Evolutionary conservation across 2,797 vertebrate species (phyloP).

Genomic region (Gymnothorax reevesii): DNA sequence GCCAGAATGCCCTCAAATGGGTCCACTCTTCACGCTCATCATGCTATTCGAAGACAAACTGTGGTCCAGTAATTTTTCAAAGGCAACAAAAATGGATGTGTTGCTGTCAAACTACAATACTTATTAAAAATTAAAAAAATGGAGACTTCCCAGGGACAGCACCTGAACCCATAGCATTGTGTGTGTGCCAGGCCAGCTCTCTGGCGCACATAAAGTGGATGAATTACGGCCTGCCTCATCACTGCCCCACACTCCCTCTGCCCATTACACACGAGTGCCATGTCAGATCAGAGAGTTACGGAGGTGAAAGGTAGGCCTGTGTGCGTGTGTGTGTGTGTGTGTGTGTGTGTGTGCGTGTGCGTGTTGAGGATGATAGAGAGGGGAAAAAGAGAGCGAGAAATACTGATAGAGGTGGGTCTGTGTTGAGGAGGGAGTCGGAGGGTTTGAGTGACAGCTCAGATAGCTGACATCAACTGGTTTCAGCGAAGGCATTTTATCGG

Average conservation of each 20-base stretch:
- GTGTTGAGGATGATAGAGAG: slow-evolving; percentile 29
- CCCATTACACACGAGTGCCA: slow-evolving; percentile 37
- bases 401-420: slow-evolving; percentile 17
- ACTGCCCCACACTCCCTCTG: slow-evolving; percentile 66
- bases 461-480: slow-evolving; percentile 55
- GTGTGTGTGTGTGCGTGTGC: not conserved
- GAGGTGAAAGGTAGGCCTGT: not conserved
- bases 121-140: slow-evolving; percentile 47
- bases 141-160: slow-evolving; percentile 76
- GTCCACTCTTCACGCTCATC: no score
- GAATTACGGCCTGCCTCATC: slow-evolving; percentile 63
- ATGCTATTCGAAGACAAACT: no score
- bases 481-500: slow-evolving; percentile 60
- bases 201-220: slow-evolving; percentile 72
- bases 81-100: no score
- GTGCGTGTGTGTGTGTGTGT: slow-evolving; percentile 4
- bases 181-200: slow-evolving; percentile 73
- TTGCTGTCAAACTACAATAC: no score
- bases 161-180: slow-evolving; percentile 79
- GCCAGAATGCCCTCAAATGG: no score
- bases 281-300: slow-evolving; percentile 30
- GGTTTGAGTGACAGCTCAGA: slow-evolving; percentile 55
- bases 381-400: not conserved
- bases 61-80: no score
- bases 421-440: slow-evolving; percentile 47